Evolutionary conservation across 2,797 vertebrate species (phyloP), one percentile per base, ranked within the genome.

Genomic region (Lophotriccus pileatus): DNA sequence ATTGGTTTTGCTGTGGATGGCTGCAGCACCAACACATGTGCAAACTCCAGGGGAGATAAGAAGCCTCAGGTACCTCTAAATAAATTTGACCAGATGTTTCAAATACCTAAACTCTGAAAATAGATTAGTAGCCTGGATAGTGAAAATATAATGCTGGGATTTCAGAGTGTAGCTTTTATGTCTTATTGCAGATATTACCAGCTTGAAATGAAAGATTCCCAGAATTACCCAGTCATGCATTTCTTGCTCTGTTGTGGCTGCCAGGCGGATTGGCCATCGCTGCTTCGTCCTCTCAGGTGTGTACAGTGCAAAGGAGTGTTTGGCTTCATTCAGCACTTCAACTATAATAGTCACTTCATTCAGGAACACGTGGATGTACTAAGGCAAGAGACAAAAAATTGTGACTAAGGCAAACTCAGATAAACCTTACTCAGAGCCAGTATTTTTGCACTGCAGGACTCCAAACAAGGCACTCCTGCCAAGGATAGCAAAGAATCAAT

Each of bases 341-440:
- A 99, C 99, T 95, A 99, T 97, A 67, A 99, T 98, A 21, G 99
- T 99, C 92, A 99, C 98, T 96, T 99, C 99, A 0, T 99, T 99
- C 89, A 99, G 98, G 92, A 99, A 99, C 77, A 99, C 97, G 0
- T 99, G 99, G n/a, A 99, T 97, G 96, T 99, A 99, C 99, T 99
- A 94, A 62, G 52, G 82, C 5, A 43, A 93, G 24, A 93, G 21
- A 25, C 66, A 60, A 88, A 62, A 28, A 2, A 17, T 22, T 32
- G 41, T 5, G 2, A 50, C 36, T 76, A 72, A 70, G 47, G 28
- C 41, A 67, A 74, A 75, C 23, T 88, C 32, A 41, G 34, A 64
- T 43, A 59, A 12, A 37, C 10, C 14, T 67, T 76, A 62, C 66
- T 59, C 80, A 90, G 19, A 49, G 46, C n/a, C 49, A 89, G 81